Conservation (phyloP, 2,113 vertebrate genomes). For the Callionymus lyra region DNA sequence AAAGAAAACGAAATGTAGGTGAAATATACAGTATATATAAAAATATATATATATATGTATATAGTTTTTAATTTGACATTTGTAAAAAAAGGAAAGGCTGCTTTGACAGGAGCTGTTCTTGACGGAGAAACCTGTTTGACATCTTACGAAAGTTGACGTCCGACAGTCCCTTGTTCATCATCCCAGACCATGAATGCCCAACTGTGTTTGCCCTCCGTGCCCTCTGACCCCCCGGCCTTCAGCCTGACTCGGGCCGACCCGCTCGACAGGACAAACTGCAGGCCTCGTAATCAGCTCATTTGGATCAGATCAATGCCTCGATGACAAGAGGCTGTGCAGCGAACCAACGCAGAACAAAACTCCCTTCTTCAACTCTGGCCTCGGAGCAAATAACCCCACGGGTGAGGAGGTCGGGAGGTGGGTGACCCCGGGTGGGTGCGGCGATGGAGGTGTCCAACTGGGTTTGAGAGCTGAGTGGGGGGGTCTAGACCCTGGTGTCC, state of each 20-base stretch:
- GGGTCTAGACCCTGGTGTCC: constrained; percentile 45
- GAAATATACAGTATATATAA: too few relatives aligned
- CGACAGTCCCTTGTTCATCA: constrained; percentile 42
- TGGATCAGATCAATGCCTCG: constrained; percentile 59
- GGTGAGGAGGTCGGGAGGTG: constrained; percentile 55
- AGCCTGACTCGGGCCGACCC: constrained; percentile 20
- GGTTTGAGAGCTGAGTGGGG: constrained; percentile 14
- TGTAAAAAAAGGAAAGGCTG: too few relatives aligned
- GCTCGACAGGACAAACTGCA: constrained; percentile 58
- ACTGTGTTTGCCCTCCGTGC: constrained; percentile 43
- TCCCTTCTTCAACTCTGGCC: constrained; percentile 57
- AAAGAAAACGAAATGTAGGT: too few relatives aligned
- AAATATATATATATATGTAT: too few relatives aligned
- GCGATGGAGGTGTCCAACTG: constrained; percentile 51
- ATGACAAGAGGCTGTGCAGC: constrained; percentile 49
- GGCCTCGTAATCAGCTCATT: constrained; percentile 65
- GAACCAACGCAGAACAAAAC: constrained; percentile 57
- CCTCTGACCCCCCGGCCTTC: constrained; percentile 40
- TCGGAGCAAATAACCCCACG: constrained; percentile 57
- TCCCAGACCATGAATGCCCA: constrained; percentile 43
- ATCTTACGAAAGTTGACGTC: constrained; percentile 25
- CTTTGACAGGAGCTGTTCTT: too few relatives aligned
- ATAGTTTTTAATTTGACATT: too few relatives aligned
- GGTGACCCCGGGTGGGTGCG: constrained; percentile 55
- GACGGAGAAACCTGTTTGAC: constrained; percentile 27